Conservation (phyloP, 2,888 invertebrate species). For the Teinopalpus imperialis region DNA sequence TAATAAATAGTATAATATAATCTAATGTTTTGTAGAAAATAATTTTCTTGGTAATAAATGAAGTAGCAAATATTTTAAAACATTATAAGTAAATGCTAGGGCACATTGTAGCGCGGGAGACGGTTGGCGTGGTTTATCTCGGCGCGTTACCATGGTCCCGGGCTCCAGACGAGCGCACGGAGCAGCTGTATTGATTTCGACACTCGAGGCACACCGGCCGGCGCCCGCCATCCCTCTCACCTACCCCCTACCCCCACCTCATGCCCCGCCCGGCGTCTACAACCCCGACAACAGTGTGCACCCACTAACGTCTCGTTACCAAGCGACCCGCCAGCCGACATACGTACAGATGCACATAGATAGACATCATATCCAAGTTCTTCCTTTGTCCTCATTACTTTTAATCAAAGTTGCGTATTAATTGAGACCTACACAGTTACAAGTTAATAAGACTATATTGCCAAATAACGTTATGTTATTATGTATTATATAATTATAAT, state of each 20-base stretch:
- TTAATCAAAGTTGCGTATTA: conserved; percentile 5
- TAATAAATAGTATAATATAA: too few relatives aligned
- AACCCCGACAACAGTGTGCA: conserved; percentile 20
- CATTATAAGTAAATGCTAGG: too few relatives aligned
- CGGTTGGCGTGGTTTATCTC: conserved; percentile 46
- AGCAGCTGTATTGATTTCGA: conserved; percentile 84
- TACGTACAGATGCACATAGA: too few relatives aligned
- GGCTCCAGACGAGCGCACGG: conserved; percentile 66
- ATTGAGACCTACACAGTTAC: conserved; percentile 4
- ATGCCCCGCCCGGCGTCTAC: conserved; percentile 6
- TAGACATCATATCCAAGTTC: too few relatives aligned
- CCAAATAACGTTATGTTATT: too few relatives aligned
- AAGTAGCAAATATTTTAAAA: too few relatives aligned
- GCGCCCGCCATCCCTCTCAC: conserved; percentile 47
- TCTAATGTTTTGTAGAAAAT: too few relatives aligned
- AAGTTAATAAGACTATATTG: background rate
- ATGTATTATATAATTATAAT: too few relatives aligned
- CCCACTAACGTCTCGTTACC: conserved; percentile 11
- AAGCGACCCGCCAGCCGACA: background rate
- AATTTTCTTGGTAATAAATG: too few relatives aligned
- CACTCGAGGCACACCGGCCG: conserved; percentile 72
- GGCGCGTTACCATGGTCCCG: conserved; percentile 71
- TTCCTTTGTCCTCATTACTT: background rate
- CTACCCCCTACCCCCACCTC: conserved; percentile 16
- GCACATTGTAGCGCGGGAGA: too few relatives aligned